These are phyloP conservation scores for Pediacus dermestoides DNA, from an alignment of 2,888 invertebrate species.

Conservation along the genomic window DNA sequence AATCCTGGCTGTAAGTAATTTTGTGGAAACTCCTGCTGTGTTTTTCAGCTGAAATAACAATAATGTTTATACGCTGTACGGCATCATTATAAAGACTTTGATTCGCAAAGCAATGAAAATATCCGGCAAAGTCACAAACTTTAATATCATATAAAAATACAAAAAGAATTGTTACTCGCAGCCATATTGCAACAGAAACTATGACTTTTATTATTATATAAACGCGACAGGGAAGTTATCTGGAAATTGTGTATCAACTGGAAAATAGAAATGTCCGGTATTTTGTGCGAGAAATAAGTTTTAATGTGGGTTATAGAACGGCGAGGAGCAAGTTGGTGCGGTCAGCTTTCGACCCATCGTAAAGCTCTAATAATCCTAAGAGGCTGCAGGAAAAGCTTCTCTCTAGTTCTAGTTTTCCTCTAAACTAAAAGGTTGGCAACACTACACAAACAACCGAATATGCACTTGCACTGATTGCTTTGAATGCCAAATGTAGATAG, in stretches of 20 bases:
- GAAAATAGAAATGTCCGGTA: constrained; percentile 6
- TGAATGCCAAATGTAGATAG: neutral
- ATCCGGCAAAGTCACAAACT: too few species aligned
- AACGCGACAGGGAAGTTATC: constrained; percentile 2
- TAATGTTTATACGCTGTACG: too few species aligned
- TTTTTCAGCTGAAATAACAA: too few species aligned
- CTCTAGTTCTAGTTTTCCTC: constrained; percentile 5
- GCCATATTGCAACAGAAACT: too few species aligned
- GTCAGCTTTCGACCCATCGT: constrained; percentile 6
- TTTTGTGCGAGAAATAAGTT: constrained; percentile 3
- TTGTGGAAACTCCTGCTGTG: too few species aligned
- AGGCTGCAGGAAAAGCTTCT: constrained; percentile 3
- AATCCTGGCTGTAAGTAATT: too few species aligned
- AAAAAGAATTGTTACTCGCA: too few species aligned
- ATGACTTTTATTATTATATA: neutral
- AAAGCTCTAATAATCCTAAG: constrained; percentile 6
- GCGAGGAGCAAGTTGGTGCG: neutral
- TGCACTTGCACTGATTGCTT: constrained; percentile 4
- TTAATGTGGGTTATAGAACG: constrained; percentile 2
- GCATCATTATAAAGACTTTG: too few species aligned
- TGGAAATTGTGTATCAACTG: constrained; percentile 4
- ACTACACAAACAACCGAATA: constrained; percentile 3
- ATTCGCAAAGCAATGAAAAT: too few species aligned
- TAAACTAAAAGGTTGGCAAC: constrained; percentile 2
- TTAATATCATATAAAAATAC: too few species aligned